Conservation (phyloP, 53 echinoderm and acorn worm genomes). For the Holothuria leucospilota region DNA sequence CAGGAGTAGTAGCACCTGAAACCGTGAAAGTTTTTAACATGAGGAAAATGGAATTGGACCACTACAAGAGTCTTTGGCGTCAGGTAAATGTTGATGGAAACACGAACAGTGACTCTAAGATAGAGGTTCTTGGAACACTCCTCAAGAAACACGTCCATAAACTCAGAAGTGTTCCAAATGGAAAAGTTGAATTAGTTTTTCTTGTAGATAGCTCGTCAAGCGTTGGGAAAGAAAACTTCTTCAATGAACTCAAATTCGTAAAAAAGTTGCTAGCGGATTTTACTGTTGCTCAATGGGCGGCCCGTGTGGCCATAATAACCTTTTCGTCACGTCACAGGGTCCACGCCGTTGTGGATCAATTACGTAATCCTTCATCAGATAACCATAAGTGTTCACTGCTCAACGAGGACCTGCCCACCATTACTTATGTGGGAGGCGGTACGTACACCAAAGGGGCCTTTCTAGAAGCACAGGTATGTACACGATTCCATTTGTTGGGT, state of each 20-base stretch:
- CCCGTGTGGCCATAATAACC: constrained; percentile 86
- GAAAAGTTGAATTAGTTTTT: constrained; percentile 86
- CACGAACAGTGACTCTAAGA: constrained; percentile 59
- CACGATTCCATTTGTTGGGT: background rate
- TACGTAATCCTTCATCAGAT: constrained; percentile 57
- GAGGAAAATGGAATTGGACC: constrained; percentile 17
- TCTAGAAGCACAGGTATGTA: constrained; percentile 74
- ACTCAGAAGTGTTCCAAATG: constrained; percentile 71
- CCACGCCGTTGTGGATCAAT: constrained; percentile 78
- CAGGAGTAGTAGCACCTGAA: background rate
- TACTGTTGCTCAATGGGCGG: constrained; percentile 83
- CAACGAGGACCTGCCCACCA: constrained; percentile 84
- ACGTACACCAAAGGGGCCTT: constrained; percentile 92
- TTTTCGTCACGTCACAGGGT: constrained; percentile 86
- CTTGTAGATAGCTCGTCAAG: constrained; percentile 94
- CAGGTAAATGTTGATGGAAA: constrained; percentile 46
- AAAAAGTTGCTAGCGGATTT: constrained; percentile 89
- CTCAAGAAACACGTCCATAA: constrained; percentile 81
- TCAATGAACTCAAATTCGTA: constrained; percentile 97
- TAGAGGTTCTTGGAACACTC: constrained; percentile 68
- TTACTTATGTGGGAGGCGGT: constrained; percentile 94
- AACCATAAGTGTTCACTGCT: constrained; percentile 91
- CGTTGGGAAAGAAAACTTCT: constrained; percentile 89
- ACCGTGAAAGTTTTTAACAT: background rate
- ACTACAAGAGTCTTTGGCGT: constrained; percentile 57